Conservation (phyloP, 64 coral and sea anemone species). For the Porites lutea region DNA sequence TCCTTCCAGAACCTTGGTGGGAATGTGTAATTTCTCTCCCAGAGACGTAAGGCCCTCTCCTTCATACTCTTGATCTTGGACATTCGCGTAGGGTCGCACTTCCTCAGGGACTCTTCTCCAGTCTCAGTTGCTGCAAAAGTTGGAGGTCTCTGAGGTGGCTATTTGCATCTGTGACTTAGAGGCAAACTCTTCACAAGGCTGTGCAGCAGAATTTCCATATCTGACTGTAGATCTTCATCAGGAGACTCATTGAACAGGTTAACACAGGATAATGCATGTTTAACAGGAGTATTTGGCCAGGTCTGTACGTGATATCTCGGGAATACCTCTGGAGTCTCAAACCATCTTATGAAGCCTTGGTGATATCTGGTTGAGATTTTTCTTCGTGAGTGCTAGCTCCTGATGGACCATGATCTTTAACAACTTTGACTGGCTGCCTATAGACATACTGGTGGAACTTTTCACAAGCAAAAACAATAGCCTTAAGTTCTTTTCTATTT, state of each 20-base stretch:
- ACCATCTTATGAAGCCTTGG: conserved; percentile 29
- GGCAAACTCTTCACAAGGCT: conserved; percentile 25
- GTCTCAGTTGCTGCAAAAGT: background rate
- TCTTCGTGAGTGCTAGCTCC: conserved; percentile 49
- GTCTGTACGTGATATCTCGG: conserved; percentile 28
- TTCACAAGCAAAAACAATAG: conserved; percentile 66
- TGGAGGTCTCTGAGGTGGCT: conserved; percentile 1
- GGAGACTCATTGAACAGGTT: background rate
- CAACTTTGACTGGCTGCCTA: conserved; percentile 40
- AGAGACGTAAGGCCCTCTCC: conserved; percentile 33
- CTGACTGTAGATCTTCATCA: conserved; percentile 39
- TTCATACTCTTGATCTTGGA: conserved; percentile 26
- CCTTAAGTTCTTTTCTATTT: conserved; percentile 52
- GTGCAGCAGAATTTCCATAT: conserved; percentile 42
- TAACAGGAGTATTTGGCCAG: conserved; percentile 3
- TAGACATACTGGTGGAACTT: conserved; percentile 59
- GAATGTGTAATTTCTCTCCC: conserved; percentile 20
- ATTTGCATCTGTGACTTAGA: background rate
- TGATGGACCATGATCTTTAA: conserved; percentile 57
- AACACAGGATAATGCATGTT: conserved; percentile 38
- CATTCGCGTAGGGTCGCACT: conserved; percentile 31
- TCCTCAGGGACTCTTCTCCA: conserved; percentile 3
- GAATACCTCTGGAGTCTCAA: background rate
- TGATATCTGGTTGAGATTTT: conserved; percentile 26
- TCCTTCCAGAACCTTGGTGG: background rate